These are phyloP conservation scores for Shinisaurus crocodilurus DNA, from an alignment of 2,113 vertebrate genomes.

Conservation along the genomic window DNA sequence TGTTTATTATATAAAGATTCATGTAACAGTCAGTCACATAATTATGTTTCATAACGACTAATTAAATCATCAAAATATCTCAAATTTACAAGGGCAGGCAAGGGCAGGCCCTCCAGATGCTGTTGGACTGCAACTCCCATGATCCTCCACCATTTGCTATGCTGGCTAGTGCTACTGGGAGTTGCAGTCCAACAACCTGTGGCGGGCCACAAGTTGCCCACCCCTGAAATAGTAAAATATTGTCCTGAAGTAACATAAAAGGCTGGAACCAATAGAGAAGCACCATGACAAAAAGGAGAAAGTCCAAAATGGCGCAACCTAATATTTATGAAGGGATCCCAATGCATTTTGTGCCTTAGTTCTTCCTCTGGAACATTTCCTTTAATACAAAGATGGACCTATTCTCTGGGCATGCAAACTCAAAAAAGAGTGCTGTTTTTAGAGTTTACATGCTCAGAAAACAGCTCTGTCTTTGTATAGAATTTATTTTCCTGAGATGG, in stretches of 20 bases:
- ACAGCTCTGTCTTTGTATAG: not conserved
- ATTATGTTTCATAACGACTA: fast-evolving
- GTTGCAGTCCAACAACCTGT: too few relatives aligned
- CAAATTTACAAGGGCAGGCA: not conserved
- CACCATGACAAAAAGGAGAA: not conserved
- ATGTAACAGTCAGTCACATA: not conserved
- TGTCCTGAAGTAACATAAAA: not conserved
- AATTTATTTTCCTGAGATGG: not conserved
- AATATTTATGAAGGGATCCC: not conserved
- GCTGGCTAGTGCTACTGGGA: too few relatives aligned
- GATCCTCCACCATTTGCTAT: too few relatives aligned
- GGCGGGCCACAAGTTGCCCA: too few relatives aligned
- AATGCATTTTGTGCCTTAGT: not conserved
- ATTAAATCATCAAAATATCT: not conserved
- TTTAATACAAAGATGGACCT: not conserved
- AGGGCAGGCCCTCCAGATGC: too few relatives aligned
- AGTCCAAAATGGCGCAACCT: not conserved
- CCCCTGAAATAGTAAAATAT: not conserved
- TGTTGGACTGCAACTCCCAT: too few relatives aligned
- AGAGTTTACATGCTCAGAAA: not conserved
- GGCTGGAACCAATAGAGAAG: not conserved
- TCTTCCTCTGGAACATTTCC: not conserved
- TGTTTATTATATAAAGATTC: not conserved
- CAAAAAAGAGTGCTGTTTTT: not conserved
- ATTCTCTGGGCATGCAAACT: not conserved